Evolutionary conservation across 2,888 invertebrate species (phyloP).

Genomic region (Adelphocoris suturalis): DNA sequence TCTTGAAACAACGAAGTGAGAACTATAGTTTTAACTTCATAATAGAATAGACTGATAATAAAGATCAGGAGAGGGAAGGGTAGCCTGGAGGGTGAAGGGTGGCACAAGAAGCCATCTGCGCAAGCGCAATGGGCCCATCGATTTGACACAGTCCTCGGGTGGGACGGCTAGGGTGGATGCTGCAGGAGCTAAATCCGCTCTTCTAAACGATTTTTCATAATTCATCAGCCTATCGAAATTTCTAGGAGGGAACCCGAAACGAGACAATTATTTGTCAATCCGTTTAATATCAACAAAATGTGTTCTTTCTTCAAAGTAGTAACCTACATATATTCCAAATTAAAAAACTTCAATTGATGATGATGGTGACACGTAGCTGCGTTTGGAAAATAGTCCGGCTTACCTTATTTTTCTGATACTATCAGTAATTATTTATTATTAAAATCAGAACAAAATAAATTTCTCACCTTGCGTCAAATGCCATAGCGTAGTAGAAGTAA

Average conservation of each 20-base stretch:
- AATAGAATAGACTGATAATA: constrained; percentile 52
- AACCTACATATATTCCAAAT: too few relatives aligned
- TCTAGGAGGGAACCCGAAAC: not conserved
- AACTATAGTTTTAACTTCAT: constrained; percentile 53
- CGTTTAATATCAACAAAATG: not conserved
- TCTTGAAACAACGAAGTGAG: not conserved
- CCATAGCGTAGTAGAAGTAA: too few relatives aligned
- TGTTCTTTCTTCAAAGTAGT: too few relatives aligned
- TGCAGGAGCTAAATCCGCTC: constrained; percentile 67
- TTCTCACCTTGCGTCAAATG: too few relatives aligned
- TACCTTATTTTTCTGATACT: too few relatives aligned
- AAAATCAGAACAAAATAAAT: too few relatives aligned
- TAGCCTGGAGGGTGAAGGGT: constrained; percentile 17
- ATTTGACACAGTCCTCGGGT: constrained; percentile 69
- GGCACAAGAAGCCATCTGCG: constrained; percentile 38
- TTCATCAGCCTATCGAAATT: constrained; percentile 34
- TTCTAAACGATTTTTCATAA: constrained; percentile 69
- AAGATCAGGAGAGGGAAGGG: constrained; percentile 27
- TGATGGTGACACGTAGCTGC: too few relatives aligned
- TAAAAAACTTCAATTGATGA: too few relatives aligned
- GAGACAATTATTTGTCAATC: not conserved
- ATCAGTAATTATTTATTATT: too few relatives aligned
- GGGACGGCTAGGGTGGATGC: constrained; percentile 57
- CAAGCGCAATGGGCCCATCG: constrained; percentile 66
- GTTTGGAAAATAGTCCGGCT: too few relatives aligned